phyloP scores from a whole-genome alignment of 1,140 invertebrate genomes.

The Diuraphis noxia region DNA sequence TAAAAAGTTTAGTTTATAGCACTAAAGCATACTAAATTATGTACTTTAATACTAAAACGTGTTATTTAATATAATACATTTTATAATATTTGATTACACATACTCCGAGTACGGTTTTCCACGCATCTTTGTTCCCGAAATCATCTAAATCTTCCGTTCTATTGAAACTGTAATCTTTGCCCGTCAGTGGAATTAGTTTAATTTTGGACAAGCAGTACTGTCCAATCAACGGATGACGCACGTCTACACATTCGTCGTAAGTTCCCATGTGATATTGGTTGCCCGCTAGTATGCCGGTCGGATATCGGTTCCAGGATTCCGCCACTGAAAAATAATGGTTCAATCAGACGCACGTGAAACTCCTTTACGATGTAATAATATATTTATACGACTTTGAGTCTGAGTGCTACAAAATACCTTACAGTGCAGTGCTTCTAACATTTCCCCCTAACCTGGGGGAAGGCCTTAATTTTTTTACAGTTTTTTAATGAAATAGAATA shows the following conservation, averaged over 20 bases:
- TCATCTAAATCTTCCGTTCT: not conserved
- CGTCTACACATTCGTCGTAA: constrained; percentile 26
- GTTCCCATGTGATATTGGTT: not conserved
- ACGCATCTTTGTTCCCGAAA: not conserved
- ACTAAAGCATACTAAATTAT: too few relatives aligned
- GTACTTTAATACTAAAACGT: too few relatives aligned
- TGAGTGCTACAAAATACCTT: too few relatives aligned
- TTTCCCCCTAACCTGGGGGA: too few relatives aligned
- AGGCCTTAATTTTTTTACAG: too few relatives aligned
- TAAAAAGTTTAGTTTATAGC: too few relatives aligned
- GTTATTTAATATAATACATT: too few relatives aligned
- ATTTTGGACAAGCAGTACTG: constrained; percentile 25
- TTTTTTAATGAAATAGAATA: too few relatives aligned
- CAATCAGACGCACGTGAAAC: not conserved
- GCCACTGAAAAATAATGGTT: constrained; percentile 23
- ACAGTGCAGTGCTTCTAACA: too few relatives aligned
- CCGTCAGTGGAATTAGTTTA: not conserved
- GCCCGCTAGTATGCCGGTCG: not conserved
- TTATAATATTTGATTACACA: not conserved
- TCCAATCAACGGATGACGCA: not conserved
- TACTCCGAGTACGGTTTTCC: constrained; percentile 34
- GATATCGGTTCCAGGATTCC: constrained; percentile 20
- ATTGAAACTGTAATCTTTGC: not conserved
- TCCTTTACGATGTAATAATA: too few relatives aligned
- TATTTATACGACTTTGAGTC: too few relatives aligned